These are phyloP conservation scores for Gortyna flavago DNA, from an alignment of 2,888 invertebrate genomes.

Conservation along the genomic window DNA sequence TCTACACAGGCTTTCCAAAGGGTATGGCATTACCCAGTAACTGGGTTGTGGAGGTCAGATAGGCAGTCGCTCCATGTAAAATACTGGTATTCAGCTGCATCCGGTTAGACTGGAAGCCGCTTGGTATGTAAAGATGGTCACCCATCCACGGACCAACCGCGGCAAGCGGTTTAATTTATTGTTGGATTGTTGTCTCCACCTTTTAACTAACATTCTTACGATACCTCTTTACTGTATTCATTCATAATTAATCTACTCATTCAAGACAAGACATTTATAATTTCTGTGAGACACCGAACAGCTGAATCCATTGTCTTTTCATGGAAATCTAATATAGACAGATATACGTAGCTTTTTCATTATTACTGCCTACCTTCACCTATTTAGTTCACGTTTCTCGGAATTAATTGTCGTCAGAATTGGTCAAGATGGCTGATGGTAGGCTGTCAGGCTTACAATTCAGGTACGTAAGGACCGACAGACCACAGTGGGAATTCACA, in stretches of 20 bases:
- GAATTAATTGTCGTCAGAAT: background rate
- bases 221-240: background rate
- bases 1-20: too few species aligned
- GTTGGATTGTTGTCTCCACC: too few species aligned
- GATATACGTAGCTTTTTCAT: background rate
- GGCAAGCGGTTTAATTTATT: too few species aligned
- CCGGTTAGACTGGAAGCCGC: too few species aligned
- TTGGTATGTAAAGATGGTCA: too few species aligned
- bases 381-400: background rate
- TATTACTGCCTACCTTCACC: background rate
- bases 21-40: too few species aligned
- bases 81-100: too few species aligned
- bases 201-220: too few species aligned
- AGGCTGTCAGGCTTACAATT: background rate
- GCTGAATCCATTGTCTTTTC: slow-evolving; percentile 4
- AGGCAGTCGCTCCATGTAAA: too few species aligned
- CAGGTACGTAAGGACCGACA: background rate
- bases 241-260: slow-evolving; percentile 6
- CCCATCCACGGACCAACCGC: too few species aligned
- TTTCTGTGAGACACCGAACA: slow-evolving; percentile 23
- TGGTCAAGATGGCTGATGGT: background rate
- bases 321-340: background rate
- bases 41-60: too few species aligned
- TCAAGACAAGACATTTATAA: slow-evolving; percentile 16
- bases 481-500: background rate